Conservation (phyloP, 37 sponge, comb jelly and placozoan species). For the Hexactinellida sp. region DNA sequence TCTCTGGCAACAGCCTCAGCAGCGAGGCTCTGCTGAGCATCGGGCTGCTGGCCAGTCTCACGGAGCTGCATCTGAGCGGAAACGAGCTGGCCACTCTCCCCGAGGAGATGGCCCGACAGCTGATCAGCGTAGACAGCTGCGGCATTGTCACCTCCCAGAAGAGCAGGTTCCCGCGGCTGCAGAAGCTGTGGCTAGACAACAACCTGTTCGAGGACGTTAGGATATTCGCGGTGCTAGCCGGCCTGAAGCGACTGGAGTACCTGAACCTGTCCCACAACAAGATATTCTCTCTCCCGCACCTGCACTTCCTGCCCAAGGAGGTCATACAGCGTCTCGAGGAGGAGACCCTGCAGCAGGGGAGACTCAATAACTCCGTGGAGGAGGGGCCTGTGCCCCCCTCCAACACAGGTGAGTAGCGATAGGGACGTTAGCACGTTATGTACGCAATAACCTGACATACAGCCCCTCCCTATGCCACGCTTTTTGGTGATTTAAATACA, state of each 20-base stretch:
- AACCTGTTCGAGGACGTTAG: conserved; percentile 50
- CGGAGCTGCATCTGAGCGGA: conserved; percentile 64
- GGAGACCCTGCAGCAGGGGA: not conserved
- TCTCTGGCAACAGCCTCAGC: conserved; percentile 62
- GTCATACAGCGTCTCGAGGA: not conserved
- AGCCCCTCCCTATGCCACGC: too few relatives aligned
- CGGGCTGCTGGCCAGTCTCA: conserved; percentile 44
- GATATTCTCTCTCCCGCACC: conserved; percentile 53
- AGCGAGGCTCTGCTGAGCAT: conserved; percentile 28
- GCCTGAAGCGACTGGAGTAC: conserved; percentile 61
- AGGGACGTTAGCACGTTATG: too few relatives aligned
- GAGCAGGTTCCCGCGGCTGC: conserved; percentile 45
- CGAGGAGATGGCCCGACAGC: not conserved
- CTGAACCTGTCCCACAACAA: conserved; percentile 72
- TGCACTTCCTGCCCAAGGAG: conserved; percentile 40
- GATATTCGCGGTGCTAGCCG: conserved; percentile 70
- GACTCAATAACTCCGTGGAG: not conserved
- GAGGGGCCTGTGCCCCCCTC: too few relatives aligned
- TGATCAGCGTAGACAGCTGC: not conserved
- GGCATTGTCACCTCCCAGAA: not conserved
- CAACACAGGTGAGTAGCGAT: too few relatives aligned
- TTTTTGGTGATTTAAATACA: too few relatives aligned
- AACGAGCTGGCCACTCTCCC: not conserved
- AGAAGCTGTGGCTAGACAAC: conserved; percentile 69
- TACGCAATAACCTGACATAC: too few relatives aligned